Percentiles rank a stretch among this genome's conserved stretches.
phyloP scores from a whole-genome alignment of 2,888 invertebrate species.

The Patella depressa region DNA sequence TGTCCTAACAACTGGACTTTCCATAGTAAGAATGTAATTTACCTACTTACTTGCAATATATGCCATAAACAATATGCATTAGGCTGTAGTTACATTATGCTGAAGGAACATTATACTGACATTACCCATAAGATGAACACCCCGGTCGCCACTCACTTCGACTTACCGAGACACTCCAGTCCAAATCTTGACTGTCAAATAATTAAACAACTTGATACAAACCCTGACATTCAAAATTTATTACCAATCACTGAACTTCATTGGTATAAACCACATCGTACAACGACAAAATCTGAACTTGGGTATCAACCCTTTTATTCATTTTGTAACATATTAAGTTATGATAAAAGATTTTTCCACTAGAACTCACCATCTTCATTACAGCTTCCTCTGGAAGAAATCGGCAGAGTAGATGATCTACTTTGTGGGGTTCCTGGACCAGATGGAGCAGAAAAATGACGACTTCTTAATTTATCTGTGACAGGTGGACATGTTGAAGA shows the following conservation, averaged over 20 bases:
- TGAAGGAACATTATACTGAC: too few species aligned
- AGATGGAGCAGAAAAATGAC: conserved; percentile 63
- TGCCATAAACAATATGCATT: too few species aligned
- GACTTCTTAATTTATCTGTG: conserved; percentile 36
- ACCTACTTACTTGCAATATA: too few species aligned
- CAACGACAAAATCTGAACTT: not conserved
- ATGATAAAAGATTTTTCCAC: not conserved
- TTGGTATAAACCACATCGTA: not conserved
- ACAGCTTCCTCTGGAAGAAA: conserved; percentile 60
- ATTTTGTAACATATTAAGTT: not conserved
- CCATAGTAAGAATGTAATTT: too few species aligned
- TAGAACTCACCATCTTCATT: conserved; percentile 47
- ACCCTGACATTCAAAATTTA: not conserved
- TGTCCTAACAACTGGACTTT: not conserved
- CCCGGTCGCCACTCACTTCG: too few species aligned
- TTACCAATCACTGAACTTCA: not conserved
- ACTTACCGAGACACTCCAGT: too few species aligned
- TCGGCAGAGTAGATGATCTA: conserved; percentile 51
- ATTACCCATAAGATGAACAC: too few species aligned
- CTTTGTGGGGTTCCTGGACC: conserved; percentile 54
- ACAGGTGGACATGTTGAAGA: conserved; percentile 27
- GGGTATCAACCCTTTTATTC: not conserved
- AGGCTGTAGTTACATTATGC: too few species aligned
- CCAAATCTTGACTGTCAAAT: too few species aligned
- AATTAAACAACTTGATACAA: not conserved